phyloP scores from a whole-genome alignment of 1,140 invertebrate genomes.

The Harpegnathos saltator region DNA sequence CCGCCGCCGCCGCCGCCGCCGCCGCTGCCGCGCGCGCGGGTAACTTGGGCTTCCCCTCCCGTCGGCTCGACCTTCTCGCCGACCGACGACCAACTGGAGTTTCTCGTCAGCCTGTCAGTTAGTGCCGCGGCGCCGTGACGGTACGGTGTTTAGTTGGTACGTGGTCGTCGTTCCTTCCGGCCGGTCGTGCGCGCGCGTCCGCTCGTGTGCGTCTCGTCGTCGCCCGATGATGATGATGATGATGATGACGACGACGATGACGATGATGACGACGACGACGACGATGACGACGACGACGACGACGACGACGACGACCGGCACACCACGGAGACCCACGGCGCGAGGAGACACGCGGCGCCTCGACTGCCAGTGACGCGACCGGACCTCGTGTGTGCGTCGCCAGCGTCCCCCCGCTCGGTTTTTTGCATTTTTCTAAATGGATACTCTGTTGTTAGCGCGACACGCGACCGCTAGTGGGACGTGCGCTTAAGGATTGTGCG shows the following conservation, averaged over 20 bases:
- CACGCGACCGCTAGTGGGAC: not conserved
- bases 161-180: conserved; percentile 48
- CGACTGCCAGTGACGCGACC: conserved; percentile 20
- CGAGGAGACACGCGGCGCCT: conserved; percentile 35
- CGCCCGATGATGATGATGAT: not conserved
- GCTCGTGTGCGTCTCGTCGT: conserved; percentile 9
- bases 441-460: not conserved
- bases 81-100: conserved; percentile 67
- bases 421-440: conserved; percentile 52
- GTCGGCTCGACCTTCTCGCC: conserved; percentile 48
- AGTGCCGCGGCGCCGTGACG: conserved; percentile 83
- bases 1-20: not conserved
- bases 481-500: conserved; percentile 21
- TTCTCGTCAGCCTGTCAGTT: conserved; percentile 80
- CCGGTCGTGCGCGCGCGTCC: conserved; percentile 2
- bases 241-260: not conserved
- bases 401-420: not conserved
- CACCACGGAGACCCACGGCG: conserved; percentile 19
- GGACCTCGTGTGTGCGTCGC: conserved; percentile 7
- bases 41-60: conserved; percentile 6
- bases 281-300: not conserved
- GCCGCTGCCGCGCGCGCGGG: conserved; percentile 8
- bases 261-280: too few species aligned
- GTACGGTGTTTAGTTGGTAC: conserved; percentile 70
- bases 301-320: not conserved